Evolutionary conservation across 2,888 invertebrate species (phyloP).

Genomic region (Meteorus cinctellus): DNA sequence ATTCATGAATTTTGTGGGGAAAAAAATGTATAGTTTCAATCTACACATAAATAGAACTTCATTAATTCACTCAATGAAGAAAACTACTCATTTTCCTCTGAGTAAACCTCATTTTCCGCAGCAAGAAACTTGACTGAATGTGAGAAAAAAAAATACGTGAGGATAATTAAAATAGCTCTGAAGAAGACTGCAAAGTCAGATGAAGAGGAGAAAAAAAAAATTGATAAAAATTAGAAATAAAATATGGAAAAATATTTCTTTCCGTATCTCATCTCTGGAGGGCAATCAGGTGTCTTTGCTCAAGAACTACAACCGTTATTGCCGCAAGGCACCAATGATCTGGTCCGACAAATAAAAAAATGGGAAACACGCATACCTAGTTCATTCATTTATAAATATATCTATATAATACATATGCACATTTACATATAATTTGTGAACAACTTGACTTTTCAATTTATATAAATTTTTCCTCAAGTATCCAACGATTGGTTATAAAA

Average conservation of each 20-base stretch:
- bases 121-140: not conserved
- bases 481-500: no score
- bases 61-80: no score
- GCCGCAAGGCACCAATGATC: slow-evolving; percentile 50
- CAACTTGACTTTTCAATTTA: no score
- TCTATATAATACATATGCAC: not conserved
- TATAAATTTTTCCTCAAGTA: no score
- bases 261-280: slow-evolving; percentile 37
- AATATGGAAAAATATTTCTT: slow-evolving; percentile 7
- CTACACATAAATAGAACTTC: no score
- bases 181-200: no score
- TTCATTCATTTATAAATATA: not conserved
- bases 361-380: not conserved
- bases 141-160: not conserved
- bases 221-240: not conserved
- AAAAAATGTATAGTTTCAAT: no score
- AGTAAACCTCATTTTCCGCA: no score
- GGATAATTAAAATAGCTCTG: no score
- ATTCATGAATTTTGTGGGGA: no score
- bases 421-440: no score
- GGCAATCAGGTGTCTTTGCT: slow-evolving; percentile 52
- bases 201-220: not conserved
- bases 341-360: not conserved
- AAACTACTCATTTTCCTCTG: no score
- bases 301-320: slow-evolving; percentile 59